A percentile compares a stretch with the other conserved stretches of the same genome.
phyloP scores from a whole-genome alignment of 2,797 vertebrate species.

The Molossus molossus region DNA sequence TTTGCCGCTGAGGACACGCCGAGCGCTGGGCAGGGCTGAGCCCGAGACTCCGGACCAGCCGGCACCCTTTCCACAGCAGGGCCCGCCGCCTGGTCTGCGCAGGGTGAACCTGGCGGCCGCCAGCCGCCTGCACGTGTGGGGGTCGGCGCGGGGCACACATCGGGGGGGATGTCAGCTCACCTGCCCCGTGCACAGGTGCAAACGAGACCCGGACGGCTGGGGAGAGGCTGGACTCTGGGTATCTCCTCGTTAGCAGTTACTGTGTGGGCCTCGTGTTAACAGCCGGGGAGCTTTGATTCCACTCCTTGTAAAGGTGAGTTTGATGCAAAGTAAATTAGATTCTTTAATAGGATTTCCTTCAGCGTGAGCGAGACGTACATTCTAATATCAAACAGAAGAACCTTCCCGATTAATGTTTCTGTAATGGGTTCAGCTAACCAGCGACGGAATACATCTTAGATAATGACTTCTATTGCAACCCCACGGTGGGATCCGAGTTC shows the following conservation, averaged over 20 bases:
- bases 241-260: not conserved
- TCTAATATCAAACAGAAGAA: constrained; percentile 88
- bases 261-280: not conserved
- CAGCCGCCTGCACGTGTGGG: rapidly evolving
- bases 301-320: constrained; percentile 68
- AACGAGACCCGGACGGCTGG: not conserved
- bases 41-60: not conserved
- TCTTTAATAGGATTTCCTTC: constrained; percentile 87
- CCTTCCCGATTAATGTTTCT: constrained; percentile 89
- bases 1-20: not conserved
- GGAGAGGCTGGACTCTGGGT: not conserved
- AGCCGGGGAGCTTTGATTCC: constrained; percentile 55
- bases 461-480: constrained; percentile 86
- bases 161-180: not conserved
- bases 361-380: constrained; percentile 83
- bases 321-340: constrained; percentile 81
- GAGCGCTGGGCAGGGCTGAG: not conserved
- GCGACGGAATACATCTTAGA: constrained; percentile 83
- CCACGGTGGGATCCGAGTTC: constrained; percentile 88
- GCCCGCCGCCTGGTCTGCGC: not conserved
- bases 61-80: too few relatives aligned
- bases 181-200: rapidly evolving
- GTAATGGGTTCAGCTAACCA: constrained; percentile 81
- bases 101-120: too few relatives aligned
- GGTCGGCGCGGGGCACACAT: not conserved